Base-by-base conservation (phyloP, 2,113 vertebrate genomes). In the Paralichthys olivaceus region DNA sequence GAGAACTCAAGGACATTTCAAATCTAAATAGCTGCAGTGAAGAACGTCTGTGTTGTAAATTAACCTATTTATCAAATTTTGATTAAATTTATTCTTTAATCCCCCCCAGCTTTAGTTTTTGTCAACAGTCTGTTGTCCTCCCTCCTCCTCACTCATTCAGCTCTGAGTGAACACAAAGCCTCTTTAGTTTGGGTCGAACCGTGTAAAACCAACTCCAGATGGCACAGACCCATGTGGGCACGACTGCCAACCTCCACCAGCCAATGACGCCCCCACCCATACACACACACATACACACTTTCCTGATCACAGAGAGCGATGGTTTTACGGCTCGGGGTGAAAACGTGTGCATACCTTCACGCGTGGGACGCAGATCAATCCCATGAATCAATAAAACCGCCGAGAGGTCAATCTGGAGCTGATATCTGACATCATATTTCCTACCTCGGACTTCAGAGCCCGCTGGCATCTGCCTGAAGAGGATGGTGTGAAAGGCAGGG, bases 181-280 rank as follows among this genome's bases (percentile, higher is more conserved):
- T 81, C 81, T 63, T 81, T 55, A 86, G 86, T 90, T 72, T 75
- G 65, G 53, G 59, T 63, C 9, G 61, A 74, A 84, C 45, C 22
- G 19, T 57, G 57, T 51, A 67, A 71, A 89, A 87, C 60, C 70
- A 78, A 64, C 72, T 90, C 86, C 89, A 88, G 84, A 88, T 89
- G 86, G 85, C 88, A 84, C 64, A 3, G 55, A 55, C 72, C 80
- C 77, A 89, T 37, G 81, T 54, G 84, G 87, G 86, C 87, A 81
- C 34, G 28, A 53, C 62, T 80, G 76, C 75, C 85, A 89, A 53
- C 73, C 58, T 23, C 56, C 72, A 60, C 23, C 72, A 71, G 61
- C 65, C 75, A 67, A 58, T 26, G n/a, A n/a, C 54, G 22, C 19
- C 57, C 11, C 4, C 8, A 9, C 49, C 15, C 70, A 72, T 55